A percentile compares a stretch with the other conserved stretches of the same genome.
These are phyloP conservation scores for Cirrhinus molitorella DNA, from an alignment of 2,797 vertebrate species.

Conservation along the genomic window DNA sequence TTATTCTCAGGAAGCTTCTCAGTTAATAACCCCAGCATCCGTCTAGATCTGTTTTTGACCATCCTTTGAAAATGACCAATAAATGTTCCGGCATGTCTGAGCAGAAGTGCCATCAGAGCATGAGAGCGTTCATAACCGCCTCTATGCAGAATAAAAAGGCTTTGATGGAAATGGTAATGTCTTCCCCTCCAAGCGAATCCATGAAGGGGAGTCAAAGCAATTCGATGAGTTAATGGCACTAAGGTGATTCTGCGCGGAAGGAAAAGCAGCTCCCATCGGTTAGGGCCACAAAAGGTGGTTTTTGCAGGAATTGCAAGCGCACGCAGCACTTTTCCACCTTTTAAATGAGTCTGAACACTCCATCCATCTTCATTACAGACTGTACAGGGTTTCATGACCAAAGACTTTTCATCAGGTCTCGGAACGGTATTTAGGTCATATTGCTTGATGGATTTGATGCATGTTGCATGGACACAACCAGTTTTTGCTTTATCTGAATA, in stretches of 20 bases:
- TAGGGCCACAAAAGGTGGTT: slow-evolving; percentile 34
- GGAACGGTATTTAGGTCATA: neutral
- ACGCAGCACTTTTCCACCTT: neutral
- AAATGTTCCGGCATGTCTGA: slow-evolving; percentile 7
- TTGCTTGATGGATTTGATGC: slow-evolving; percentile 14
- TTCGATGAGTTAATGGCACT: slow-evolving; percentile 45
- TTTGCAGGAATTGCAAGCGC: slow-evolving; percentile 18
- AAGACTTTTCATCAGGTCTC: slow-evolving; percentile 11
- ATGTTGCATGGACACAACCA: neutral
- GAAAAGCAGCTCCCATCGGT: slow-evolving; percentile 33
- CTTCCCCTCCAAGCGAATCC: slow-evolving; percentile 3
- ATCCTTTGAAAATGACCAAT: slow-evolving; percentile 32
- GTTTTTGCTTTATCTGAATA: slow-evolving; percentile 5
- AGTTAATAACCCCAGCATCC: neutral
- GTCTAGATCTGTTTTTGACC: slow-evolving; percentile 20
- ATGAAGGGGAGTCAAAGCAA: slow-evolving; percentile 55
- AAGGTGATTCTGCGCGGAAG: slow-evolving; percentile 33
- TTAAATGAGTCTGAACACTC: slow-evolving; percentile 25
- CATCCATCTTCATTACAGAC: slow-evolving; percentile 21
- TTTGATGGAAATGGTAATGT: slow-evolving; percentile 57
- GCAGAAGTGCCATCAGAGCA: slow-evolving; percentile 12
- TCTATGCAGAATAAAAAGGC: slow-evolving; percentile 25
- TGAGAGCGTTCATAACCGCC: slow-evolving; percentile 13
- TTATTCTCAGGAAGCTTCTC: neutral
- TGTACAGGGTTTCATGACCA: neutral